These are phyloP conservation scores for Caenorhabditis sp. DNA, from an alignment of 2,888 invertebrate species.

Conservation along the genomic window DNA sequence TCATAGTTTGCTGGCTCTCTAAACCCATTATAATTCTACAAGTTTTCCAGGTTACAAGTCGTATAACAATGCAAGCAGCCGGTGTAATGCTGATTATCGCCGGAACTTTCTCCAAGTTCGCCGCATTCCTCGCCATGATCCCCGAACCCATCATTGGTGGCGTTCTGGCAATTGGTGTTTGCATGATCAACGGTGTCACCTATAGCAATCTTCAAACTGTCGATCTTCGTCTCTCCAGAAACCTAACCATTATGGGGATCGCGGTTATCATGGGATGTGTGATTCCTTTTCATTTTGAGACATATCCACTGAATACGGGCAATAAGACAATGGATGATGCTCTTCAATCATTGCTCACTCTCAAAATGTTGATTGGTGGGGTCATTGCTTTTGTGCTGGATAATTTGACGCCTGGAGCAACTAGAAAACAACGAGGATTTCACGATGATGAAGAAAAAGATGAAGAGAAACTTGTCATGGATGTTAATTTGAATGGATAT, in stretches of 20 bases:
- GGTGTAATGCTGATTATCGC: constrained; percentile 49
- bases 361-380: constrained; percentile 72
- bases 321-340: neutral
- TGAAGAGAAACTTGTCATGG: constrained; percentile 1
- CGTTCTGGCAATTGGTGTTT: constrained; percentile 60
- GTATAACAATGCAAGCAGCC: constrained; percentile 64
- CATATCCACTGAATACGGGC: constrained; percentile 45
- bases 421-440: constrained; percentile 31
- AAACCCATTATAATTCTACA: no score
- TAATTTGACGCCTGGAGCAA: constrained; percentile 29
- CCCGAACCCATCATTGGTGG: constrained; percentile 65
- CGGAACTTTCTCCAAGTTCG: constrained; percentile 53
- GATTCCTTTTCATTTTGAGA: constrained; percentile 52
- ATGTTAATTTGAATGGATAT: constrained; percentile 26
- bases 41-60: constrained; percentile 35
- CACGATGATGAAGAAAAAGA: constrained; percentile 11
- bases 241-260: constrained; percentile 63
- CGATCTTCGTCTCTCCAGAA: constrained; percentile 49
- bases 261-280: constrained; percentile 58
- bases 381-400: constrained; percentile 73
- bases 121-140: constrained; percentile 62
- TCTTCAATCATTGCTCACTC: neutral
- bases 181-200: constrained; percentile 62
- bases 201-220: constrained; percentile 54
- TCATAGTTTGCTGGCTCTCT: no score